Base-by-base conservation (phyloP, 2,113 vertebrate genomes). In the Tricholaema leucomelas region DNA sequence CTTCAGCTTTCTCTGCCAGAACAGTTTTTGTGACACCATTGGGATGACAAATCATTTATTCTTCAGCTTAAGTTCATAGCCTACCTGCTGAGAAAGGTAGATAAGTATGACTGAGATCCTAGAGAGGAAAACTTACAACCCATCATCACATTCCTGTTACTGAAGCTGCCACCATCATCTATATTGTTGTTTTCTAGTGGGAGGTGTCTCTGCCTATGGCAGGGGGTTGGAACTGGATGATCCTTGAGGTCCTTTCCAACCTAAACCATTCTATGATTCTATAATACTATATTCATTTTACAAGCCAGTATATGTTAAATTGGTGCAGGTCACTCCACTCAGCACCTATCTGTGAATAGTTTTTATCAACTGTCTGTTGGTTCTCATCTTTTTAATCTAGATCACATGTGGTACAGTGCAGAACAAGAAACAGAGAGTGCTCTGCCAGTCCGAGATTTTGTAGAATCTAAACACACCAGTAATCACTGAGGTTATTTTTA, bases 401-500 rank as follows among this genome's bases (percentile, higher is more conserved):
- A 66, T 85, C 58, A 56, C 61, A 76, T 4, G 2, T 36, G 42
- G 48, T 83, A 35, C 18, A 30, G 48, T 56, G 66, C 3, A 1
- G 72, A 77, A 16, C 84, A 93, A 88, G 88, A 92, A 73, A 12
- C 38, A 50, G n/a, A 30, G 82, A 67, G 48, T 46, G n/a, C 69
- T 89, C 64, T 92, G 91, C 84, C 84, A 94, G 71, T 31, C 58
- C 58, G 40, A 59, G 55, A 42, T 70, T 70, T 90, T 87, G 52
- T 71, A 89, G 90, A 94, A 91, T 85, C 65, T 69, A 73, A 87
- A 85, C 1, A 18, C n/a, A 73, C 81, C 69, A 84, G 25, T 63
- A 87, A 87, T 58, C 69, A 67, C 54, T 7, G 52, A 77, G 46
- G 70, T 81, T 96, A 93, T 93, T 95, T 94, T 95, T 74, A 91